These are phyloP conservation scores for Matsumyia berberina DNA, from an alignment of 2,888 invertebrate genomes.

Conservation along the genomic window DNA sequence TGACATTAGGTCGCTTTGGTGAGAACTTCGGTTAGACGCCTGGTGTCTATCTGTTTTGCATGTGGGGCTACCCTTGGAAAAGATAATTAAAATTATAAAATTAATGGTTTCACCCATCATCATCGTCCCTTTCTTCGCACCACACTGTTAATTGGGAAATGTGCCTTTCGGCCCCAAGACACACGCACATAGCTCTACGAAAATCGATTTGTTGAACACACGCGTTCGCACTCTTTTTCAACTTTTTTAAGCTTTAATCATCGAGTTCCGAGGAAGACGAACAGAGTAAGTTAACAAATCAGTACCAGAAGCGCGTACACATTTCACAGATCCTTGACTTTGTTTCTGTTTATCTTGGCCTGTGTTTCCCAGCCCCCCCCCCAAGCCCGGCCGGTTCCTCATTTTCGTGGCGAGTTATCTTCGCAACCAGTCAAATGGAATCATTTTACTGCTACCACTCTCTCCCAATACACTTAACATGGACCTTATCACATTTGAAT, in stretches of 20 bases:
- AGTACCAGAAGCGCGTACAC: slow-evolving; percentile 3
- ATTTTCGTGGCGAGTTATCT: slow-evolving; percentile 28
- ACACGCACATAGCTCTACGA: neutral
- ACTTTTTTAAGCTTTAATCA: slow-evolving; percentile 26
- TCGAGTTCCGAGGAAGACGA: neutral
- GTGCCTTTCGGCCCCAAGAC: neutral
- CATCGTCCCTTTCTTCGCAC: neutral
- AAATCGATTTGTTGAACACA: slow-evolving; percentile 10
- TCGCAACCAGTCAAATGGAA: slow-evolving; percentile 45
- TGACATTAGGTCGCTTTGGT: too few species aligned
- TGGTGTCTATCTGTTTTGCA: too few species aligned
- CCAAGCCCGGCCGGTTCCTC: neutral
- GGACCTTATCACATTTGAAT: slow-evolving; percentile 72
- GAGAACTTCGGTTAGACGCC: too few species aligned
- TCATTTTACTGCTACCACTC: slow-evolving; percentile 21
- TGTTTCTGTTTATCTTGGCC: slow-evolving; percentile 47
- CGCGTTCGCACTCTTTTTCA: slow-evolving; percentile 7
- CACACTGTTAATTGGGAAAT: neutral
- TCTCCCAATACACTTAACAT: slow-evolving; percentile 45
- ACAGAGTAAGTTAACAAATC: slow-evolving; percentile 7
- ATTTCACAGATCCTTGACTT: slow-evolving; percentile 19
- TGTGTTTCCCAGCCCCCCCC: neutral
- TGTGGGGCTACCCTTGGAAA: too few species aligned
- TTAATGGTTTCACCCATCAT: too few species aligned
- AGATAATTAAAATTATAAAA: too few species aligned